These are phyloP conservation scores for Aromia moschata DNA, from an alignment of 2,888 invertebrate genomes.

Conservation along the genomic window DNA sequence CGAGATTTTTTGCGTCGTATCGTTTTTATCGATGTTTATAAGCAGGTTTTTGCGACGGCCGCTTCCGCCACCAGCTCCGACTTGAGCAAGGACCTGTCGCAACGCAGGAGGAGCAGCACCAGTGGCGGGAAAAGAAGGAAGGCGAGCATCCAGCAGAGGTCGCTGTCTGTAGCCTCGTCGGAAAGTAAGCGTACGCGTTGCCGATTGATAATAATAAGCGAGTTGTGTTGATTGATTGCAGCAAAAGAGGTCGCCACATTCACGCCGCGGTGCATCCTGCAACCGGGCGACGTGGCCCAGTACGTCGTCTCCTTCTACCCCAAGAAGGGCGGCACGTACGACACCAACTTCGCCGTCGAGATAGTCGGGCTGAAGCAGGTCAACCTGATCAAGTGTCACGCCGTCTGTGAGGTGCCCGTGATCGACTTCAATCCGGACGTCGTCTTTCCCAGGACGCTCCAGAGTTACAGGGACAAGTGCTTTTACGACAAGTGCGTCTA, in stretches of 20 bases:
- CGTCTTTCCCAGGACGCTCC: conserved; percentile 50
- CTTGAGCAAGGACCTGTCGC: background rate
- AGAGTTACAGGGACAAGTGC: conserved; percentile 42
- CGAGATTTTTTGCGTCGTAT: too few species aligned
- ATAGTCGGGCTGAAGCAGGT: conserved; percentile 47
- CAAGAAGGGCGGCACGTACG: conserved; percentile 47
- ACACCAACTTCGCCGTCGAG: conserved; percentile 51
- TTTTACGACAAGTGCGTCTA: conserved; percentile 47
- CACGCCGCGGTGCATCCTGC: conserved; percentile 34
- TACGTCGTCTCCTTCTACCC: conserved; percentile 52
- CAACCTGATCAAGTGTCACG: conserved; percentile 49
- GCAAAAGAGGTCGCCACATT: conserved; percentile 22
- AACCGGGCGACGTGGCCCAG: conserved; percentile 43
- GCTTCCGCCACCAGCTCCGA: background rate
- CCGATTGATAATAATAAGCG: background rate
- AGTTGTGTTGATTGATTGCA: background rate
- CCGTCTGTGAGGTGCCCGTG: conserved; percentile 55
- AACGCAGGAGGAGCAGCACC: background rate
- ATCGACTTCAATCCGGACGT: conserved; percentile 51
- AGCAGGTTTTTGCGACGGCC: background rate
- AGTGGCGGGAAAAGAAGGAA: background rate
- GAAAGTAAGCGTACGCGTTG: background rate
- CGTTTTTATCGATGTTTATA: background rate
- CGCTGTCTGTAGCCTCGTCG: background rate
- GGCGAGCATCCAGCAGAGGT: background rate